These are phyloP conservation scores for Drosophila ironensis DNA, from an alignment of 1,140 invertebrate species.

Conservation along the genomic window DNA sequence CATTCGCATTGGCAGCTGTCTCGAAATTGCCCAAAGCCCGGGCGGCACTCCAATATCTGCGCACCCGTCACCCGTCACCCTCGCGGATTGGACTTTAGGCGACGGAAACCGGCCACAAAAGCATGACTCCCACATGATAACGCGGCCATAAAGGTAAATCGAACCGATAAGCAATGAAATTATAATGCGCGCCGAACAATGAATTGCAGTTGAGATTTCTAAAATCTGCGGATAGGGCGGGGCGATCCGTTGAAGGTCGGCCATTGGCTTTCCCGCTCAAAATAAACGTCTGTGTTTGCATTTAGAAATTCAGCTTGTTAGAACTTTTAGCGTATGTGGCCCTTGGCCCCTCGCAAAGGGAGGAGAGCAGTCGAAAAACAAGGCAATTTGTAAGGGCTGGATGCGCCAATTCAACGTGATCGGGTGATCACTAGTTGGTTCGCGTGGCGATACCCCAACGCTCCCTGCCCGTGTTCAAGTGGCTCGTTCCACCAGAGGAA, in stretches of 20 bases:
- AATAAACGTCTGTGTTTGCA: slow-evolving; percentile 6
- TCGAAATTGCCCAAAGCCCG: slow-evolving; percentile 25
- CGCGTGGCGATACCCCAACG: slow-evolving; percentile 6
- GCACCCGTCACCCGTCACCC: too few relatives aligned
- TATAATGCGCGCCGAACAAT: slow-evolving; percentile 17
- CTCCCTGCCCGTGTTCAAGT: slow-evolving; percentile 28
- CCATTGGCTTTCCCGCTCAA: slow-evolving; percentile 30
- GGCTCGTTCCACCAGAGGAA: slow-evolving; percentile 21
- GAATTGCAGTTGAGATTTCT: slow-evolving; percentile 39
- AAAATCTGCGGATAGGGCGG: slow-evolving; percentile 23
- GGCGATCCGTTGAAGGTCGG: slow-evolving; percentile 27
- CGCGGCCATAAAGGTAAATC: slow-evolving; percentile 33
- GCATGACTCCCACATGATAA: slow-evolving; percentile 40
- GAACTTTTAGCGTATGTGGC: not conserved
- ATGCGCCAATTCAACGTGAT: not conserved
- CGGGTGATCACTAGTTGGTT: slow-evolving; percentile 3
- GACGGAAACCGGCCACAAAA: slow-evolving; percentile 26
- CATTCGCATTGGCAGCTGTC: slow-evolving; percentile 8
- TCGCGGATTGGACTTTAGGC: slow-evolving; percentile 38
- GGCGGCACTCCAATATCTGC: too few relatives aligned
- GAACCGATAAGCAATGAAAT: slow-evolving; percentile 37
- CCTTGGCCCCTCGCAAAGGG: not conserved
- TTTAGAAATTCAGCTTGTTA: not conserved
- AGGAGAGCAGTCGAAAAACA: slow-evolving; percentile 15
- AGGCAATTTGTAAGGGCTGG: slow-evolving; percentile 15